A percentile compares a stretch with the other conserved stretches of the same genome.
Evolutionary conservation across 1,140 invertebrate genomes (phyloP).

Genomic region (Drosophila neocordata): DNA sequence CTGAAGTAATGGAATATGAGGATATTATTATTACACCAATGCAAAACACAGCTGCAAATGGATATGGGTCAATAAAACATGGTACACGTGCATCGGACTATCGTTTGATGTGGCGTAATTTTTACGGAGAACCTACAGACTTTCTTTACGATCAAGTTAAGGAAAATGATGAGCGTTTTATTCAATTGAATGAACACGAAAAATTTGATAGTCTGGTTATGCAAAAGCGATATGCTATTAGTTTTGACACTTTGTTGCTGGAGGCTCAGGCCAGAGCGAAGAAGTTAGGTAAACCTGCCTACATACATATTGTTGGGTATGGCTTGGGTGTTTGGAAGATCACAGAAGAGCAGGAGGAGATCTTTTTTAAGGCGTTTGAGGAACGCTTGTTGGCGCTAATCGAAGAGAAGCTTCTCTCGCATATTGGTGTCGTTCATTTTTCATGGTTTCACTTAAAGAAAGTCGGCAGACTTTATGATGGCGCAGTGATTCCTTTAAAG

Average conservation of each 20-base stretch:
- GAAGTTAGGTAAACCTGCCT: conserved; percentile 50
- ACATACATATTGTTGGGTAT: conserved; percentile 71
- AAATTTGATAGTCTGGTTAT: not conserved
- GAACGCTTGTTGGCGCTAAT: conserved; percentile 59
- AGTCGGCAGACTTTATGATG: conserved; percentile 46
- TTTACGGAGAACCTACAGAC: conserved; percentile 3
- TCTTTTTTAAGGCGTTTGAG: conserved; percentile 72
- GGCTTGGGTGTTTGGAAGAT: conserved; percentile 72
- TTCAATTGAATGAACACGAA: not conserved
- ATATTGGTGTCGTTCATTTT: conserved; percentile 75
- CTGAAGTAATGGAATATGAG: conserved; percentile 84
- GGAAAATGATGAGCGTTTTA: not conserved
- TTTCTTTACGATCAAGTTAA: not conserved
- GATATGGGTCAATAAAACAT: conserved; percentile 74
- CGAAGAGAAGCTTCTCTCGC: conserved; percentile 31
- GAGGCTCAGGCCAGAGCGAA: conserved; percentile 55
- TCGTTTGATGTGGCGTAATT: conserved; percentile 5
- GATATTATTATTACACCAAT: conserved; percentile 83
- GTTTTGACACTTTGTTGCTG: conserved; percentile 67
- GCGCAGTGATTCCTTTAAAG: conserved; percentile 32
- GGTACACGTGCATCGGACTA: not conserved
- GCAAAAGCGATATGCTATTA: conserved; percentile 65
- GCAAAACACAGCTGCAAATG: conserved; percentile 84
- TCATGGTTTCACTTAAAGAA: conserved; percentile 64
- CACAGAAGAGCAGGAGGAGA: conserved; percentile 38